phyloP scores from a whole-genome alignment of 2,113 vertebrate genomes.

The Xenopus laevis region DNA sequence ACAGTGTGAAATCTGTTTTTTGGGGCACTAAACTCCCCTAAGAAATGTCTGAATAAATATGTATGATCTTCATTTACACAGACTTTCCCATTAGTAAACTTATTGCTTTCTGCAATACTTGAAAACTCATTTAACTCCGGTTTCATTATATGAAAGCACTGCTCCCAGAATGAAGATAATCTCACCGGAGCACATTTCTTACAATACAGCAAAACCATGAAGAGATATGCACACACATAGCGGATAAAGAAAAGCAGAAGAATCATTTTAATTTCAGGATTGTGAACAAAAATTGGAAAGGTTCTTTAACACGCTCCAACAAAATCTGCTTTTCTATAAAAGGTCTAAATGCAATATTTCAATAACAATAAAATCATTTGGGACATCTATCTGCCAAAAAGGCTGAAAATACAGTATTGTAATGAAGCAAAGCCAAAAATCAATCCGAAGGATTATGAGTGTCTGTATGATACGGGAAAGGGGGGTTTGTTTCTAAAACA shows the following conservation, averaged over 20 bases:
- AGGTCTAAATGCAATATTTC: slow-evolving; percentile 3
- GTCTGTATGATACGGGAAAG: too few relatives aligned
- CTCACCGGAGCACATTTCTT: slow-evolving; percentile 13
- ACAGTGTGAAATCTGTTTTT: slow-evolving; percentile 62
- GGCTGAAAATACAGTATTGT: not conserved
- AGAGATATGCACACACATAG: not conserved
- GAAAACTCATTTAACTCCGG: slow-evolving; percentile 60
- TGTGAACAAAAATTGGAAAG: too few relatives aligned
- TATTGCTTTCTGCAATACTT: slow-evolving; percentile 56
- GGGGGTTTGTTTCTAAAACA: too few relatives aligned
- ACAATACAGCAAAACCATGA: too few relatives aligned
- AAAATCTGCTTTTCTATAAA: slow-evolving; percentile 12
- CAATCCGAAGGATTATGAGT: too few relatives aligned
- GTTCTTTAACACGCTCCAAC: not conserved
- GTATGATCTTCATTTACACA: slow-evolving; percentile 66
- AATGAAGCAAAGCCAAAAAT: not conserved
- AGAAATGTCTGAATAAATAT: slow-evolving; percentile 71
- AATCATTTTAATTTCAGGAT: too few relatives aligned
- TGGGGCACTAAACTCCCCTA: slow-evolving; percentile 64
- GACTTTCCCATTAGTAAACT: slow-evolving; percentile 59
- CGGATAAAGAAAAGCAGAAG: too few relatives aligned
- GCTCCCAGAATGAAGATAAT: slow-evolving; percentile 51
- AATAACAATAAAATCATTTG: slow-evolving; percentile 10
- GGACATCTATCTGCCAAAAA: slow-evolving; percentile 7
- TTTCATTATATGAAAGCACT: slow-evolving; percentile 57